phyloP scores from a whole-genome alignment of 1,140 invertebrate species.

The Anagrus nilaparvatae region DNA sequence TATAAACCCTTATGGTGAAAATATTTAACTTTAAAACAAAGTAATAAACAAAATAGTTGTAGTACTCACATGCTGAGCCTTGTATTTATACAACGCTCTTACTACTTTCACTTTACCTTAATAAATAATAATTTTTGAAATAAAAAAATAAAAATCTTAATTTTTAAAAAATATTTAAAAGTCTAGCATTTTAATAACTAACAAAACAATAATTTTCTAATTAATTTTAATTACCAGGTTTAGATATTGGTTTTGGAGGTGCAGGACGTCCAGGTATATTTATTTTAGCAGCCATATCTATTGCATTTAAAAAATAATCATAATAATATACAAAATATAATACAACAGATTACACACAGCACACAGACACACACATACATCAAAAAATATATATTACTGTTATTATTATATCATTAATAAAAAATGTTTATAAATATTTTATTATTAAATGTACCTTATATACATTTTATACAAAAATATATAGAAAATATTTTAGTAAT shows the following conservation, averaged over 20 bases:
- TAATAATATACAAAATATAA: too few species aligned
- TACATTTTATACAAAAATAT: too few species aligned
- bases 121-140: constrained; percentile 22
- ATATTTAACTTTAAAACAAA: constrained; percentile 5
- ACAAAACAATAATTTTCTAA: neutral
- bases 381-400: too few species aligned
- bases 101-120: constrained; percentile 53
- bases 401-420: too few species aligned
- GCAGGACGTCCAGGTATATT: constrained; percentile 18
- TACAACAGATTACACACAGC: too few species aligned
- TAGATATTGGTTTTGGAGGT: constrained; percentile 29
- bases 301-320: constrained; percentile 19
- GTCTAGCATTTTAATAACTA: neutral
- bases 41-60: constrained; percentile 1
- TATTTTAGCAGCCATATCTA: constrained; percentile 21
- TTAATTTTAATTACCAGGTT: constrained; percentile 30
- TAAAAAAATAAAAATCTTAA: constrained; percentile 11
- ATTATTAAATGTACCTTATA: too few species aligned
- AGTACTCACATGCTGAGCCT: constrained; percentile 47
- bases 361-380: too few species aligned
- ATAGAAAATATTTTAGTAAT: too few species aligned
- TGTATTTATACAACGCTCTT: constrained; percentile 49
- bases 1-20: neutral
- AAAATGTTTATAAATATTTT: too few species aligned
- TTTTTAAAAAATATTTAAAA: constrained; percentile 1